Conservation (phyloP, 2,888 invertebrate genomes). For the Odontothrips loti region DNA sequence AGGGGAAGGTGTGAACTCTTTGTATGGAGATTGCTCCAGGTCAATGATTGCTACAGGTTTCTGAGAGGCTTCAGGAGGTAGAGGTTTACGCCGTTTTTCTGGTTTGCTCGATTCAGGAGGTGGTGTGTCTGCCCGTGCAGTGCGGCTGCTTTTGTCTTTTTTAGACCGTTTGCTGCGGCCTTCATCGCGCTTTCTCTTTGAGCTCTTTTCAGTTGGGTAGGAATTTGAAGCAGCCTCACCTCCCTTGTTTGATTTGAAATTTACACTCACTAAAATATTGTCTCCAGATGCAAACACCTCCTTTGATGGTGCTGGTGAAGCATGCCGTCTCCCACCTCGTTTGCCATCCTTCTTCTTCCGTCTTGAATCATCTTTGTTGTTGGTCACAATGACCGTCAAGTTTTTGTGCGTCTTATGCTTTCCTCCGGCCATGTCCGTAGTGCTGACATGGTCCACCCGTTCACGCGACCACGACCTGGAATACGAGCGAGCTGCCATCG, state of each 20-base stretch:
- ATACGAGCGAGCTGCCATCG: conserved; percentile 35
- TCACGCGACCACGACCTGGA: conserved; percentile 40
- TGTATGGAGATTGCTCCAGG: conserved; percentile 77
- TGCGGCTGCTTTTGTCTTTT: conserved; percentile 41
- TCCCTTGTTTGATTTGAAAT: conserved; percentile 53
- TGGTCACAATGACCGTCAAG: conserved; percentile 57
- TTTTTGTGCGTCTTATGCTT: conserved; percentile 48
- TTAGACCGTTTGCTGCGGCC: conserved; percentile 42
- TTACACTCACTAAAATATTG: conserved; percentile 88
- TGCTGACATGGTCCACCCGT: conserved; percentile 32
- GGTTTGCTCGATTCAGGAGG: conserved; percentile 39
- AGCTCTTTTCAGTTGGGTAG: conserved; percentile 29
- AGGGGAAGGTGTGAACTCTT: conserved; percentile 75
- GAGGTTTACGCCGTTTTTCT: conserved; percentile 45
- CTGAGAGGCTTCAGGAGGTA: conserved; percentile 31
- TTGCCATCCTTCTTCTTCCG: conserved; percentile 52
- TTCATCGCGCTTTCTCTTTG: conserved; percentile 34
- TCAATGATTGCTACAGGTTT: conserved; percentile 83
- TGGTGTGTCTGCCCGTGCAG: conserved; percentile 17
- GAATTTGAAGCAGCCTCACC: conserved; percentile 20
- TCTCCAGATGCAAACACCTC: conserved; percentile 91
- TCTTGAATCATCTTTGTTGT: conserved; percentile 50
- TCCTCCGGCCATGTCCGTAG: conserved; percentile 60
- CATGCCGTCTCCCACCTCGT: conserved; percentile 44
- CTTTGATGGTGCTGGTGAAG: conserved; percentile 67